These are phyloP conservation scores for Pachycephala philippinensis DNA, from an alignment of 2,113 vertebrate species.

Conservation along the genomic window DNA sequence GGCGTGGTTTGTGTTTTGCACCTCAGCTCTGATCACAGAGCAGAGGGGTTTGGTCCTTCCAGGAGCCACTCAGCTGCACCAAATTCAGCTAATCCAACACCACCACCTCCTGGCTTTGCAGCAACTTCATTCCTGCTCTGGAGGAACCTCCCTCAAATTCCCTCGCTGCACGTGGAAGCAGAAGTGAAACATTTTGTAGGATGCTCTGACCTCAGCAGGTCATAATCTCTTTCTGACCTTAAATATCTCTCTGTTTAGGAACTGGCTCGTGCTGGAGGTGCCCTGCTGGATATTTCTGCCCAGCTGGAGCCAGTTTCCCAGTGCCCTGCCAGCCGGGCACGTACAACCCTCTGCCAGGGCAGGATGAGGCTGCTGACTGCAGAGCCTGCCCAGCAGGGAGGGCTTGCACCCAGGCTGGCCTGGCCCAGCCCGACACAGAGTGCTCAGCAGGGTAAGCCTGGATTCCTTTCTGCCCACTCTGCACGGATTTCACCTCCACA, in stretches of 20 bases:
- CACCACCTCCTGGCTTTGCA: constrained; percentile 54
- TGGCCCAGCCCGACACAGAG: constrained; percentile 76
- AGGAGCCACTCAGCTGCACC: background rate
- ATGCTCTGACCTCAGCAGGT: background rate
- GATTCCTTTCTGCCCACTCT: background rate
- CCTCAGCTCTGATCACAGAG: background rate
- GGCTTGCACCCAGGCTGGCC: constrained; percentile 80
- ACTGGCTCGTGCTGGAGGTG: constrained; percentile 78
- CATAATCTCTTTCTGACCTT: background rate
- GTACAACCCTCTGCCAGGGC: constrained; percentile 80
- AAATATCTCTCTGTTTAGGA: constrained; percentile 32
- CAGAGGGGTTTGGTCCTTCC: background rate
- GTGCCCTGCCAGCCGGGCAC: constrained; percentile 77
- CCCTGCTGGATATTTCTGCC: constrained; percentile 83
- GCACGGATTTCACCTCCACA: fast-evolving
- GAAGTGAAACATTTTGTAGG: background rate
- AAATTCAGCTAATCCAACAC: constrained; percentile 29
- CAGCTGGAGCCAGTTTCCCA: constrained; percentile 70
- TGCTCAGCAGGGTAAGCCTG: constrained; percentile 78
- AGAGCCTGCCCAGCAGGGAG: constrained; percentile 78
- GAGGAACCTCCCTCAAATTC: background rate
- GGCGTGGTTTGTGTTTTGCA: background rate
- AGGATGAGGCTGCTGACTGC: constrained; percentile 78
- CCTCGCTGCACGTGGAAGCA: background rate
- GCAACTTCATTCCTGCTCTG: background rate